Conservation (phyloP, 2,797 vertebrate species). For the Hypotaenidia okinawae region DNA sequence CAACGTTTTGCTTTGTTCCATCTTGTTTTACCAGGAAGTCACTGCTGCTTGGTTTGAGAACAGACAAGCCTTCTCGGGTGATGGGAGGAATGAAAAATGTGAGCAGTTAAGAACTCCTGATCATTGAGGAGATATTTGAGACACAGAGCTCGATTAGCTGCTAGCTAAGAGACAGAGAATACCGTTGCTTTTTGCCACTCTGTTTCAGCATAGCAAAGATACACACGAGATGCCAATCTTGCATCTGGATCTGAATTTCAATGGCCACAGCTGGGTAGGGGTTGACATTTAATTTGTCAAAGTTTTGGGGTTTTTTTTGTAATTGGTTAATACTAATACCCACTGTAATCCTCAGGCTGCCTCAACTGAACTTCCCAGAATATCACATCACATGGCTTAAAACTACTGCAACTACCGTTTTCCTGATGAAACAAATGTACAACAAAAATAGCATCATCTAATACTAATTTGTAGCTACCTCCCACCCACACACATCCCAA, state of each 20-base stretch:
- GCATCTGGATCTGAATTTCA: constrained; percentile 42
- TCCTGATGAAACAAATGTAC: background rate
- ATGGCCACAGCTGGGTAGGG: background rate
- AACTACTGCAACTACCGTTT: background rate
- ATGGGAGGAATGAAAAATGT: constrained; percentile 63
- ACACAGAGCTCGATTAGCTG: constrained; percentile 48
- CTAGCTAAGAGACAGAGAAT: constrained; percentile 23
- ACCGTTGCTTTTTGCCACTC: background rate
- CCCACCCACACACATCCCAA: rapidly evolving
- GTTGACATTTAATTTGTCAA: constrained; percentile 57
- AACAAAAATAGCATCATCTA: background rate
- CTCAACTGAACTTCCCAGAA: background rate
- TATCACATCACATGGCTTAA: background rate
- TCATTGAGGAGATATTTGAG: constrained; percentile 60
- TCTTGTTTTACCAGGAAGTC: constrained; percentile 5
- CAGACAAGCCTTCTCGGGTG: constrained; percentile 39
- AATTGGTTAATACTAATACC: constrained; percentile 31
- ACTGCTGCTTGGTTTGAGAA: constrained; percentile 3
- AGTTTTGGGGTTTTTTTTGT: background rate
- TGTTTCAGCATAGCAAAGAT: constrained; percentile 8
- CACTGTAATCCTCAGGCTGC: background rate
- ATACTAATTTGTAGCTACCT: background rate
- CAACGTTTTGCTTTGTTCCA: constrained; percentile 10
- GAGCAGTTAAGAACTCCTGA: constrained; percentile 58
- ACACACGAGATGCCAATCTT: constrained; percentile 22